phyloP scores from a whole-genome alignment of 2,888 invertebrate species.

The Cryptocheilus praepositus region DNA sequence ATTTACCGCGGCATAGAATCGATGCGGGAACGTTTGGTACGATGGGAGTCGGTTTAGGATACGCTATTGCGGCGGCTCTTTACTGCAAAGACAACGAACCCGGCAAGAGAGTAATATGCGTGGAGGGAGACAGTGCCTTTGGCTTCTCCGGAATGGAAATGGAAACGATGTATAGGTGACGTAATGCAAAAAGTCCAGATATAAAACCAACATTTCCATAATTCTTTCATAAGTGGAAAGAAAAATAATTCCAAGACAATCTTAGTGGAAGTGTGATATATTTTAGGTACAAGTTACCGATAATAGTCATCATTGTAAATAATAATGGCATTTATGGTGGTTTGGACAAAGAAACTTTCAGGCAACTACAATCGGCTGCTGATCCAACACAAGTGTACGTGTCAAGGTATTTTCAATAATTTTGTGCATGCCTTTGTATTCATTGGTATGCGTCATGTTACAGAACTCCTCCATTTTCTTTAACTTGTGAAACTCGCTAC shows the following conservation, averaged over 20 bases:
- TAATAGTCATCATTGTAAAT: conserved; percentile 93
- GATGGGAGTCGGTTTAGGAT: conserved; percentile 96
- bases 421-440: conserved; percentile 10
- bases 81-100: conserved; percentile 90
- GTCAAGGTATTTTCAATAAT: conserved; percentile 1
- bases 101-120: conserved; percentile 89
- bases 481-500: conserved; percentile 88
- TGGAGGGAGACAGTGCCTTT: conserved; percentile 98
- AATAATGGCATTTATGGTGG: conserved; percentile 97
- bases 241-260: neutral
- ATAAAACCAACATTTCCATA: neutral
- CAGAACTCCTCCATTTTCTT: conserved; percentile 90
- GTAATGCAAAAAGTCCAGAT: neutral
- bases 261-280: neutral
- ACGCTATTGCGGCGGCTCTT: conserved; percentile 93
- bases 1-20: conserved; percentile 88
- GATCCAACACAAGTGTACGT: conserved; percentile 86
- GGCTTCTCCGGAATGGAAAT: conserved; percentile 99
- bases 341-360: conserved; percentile 85
- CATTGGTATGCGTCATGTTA: conserved; percentile 10
- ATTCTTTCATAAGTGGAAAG: neutral
- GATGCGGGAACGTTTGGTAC: conserved; percentile 98
- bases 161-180: conserved; percentile 90
- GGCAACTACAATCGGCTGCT: conserved; percentile 82
- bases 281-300: conserved; percentile 90